phyloP scores from a whole-genome alignment of 2,797 vertebrate genomes.

The Syncerus caffer region DNA sequence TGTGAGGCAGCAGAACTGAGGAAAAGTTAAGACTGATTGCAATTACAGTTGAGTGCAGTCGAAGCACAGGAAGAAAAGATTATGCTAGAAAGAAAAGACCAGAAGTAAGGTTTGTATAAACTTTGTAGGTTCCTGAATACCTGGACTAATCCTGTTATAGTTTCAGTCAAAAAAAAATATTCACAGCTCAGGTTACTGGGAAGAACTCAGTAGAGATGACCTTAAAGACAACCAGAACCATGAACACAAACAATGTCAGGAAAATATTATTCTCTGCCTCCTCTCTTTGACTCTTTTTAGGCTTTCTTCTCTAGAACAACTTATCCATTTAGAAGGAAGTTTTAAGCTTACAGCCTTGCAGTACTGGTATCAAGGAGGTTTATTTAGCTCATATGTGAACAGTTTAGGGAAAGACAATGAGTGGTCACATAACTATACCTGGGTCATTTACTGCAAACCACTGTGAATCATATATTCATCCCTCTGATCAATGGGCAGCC shows the following conservation, averaged over 20 bases:
- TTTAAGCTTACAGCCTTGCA: not conserved
- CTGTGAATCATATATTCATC: not conserved
- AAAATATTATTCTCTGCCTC: not conserved
- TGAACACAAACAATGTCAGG: too few species aligned
- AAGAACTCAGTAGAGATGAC: not conserved
- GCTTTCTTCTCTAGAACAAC: not conserved
- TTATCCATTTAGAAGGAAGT: not conserved
- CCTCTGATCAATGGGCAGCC: not conserved
- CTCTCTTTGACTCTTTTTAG: not conserved
- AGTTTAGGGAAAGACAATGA: not conserved
- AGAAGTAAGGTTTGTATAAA: not conserved
- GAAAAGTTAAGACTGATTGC: not conserved
- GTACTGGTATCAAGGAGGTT: not conserved
- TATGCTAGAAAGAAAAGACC: not conserved
- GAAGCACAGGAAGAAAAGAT: not conserved
- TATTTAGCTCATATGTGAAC: not conserved
- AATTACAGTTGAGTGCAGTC: not conserved
- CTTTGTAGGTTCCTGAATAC: not conserved
- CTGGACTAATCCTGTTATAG: not conserved
- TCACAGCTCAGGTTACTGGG: not conserved
- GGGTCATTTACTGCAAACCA: not conserved
- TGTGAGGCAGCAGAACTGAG: not conserved
- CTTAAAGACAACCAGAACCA: not conserved
- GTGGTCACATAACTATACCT: not conserved
- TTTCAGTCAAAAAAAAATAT: not conserved